Conservation (phyloP, 2,797 vertebrate genomes). For the Gambelia wislizenii region DNA sequence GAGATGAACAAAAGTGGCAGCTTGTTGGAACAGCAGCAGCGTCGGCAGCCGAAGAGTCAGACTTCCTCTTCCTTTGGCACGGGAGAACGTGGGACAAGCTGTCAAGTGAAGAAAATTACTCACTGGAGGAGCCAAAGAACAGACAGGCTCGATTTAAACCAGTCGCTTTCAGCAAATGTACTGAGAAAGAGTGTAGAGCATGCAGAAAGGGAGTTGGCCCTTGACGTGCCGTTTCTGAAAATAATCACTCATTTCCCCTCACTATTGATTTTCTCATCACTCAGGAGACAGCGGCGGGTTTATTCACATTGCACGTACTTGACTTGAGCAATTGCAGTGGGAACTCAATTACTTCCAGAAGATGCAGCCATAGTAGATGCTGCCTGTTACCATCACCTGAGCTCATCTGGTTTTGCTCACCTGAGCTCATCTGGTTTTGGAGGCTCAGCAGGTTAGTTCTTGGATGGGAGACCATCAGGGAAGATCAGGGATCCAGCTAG, state of each 20-base stretch:
- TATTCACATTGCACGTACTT: background rate
- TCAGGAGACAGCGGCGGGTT: background rate
- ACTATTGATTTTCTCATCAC: constrained; percentile 46
- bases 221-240: constrained; percentile 53
- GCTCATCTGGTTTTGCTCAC: too few relatives aligned
- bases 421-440: too few relatives aligned
- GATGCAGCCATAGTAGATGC: background rate
- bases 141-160: constrained; percentile 66
- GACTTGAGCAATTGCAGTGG: too few relatives aligned
- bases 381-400: too few relatives aligned
- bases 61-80: constrained; percentile 65
- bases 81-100: constrained; percentile 70
- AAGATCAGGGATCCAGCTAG: too few relatives aligned
- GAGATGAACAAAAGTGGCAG: constrained; percentile 69
- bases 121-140: constrained; percentile 67
- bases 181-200: constrained; percentile 64
- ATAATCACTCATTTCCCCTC: constrained; percentile 62
- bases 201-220: constrained; percentile 56
- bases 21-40: constrained; percentile 69
- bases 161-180: constrained; percentile 67
- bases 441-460: too few relatives aligned
- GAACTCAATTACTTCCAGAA: background rate
- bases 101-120: constrained; percentile 66
- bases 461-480: too few relatives aligned
- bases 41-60: constrained; percentile 58